Evolutionary conservation across 2,888 invertebrate genomes (phyloP), one percentile per base, ranked within the genome.

Genomic region (Nematopogon swammerdamellus): DNA sequence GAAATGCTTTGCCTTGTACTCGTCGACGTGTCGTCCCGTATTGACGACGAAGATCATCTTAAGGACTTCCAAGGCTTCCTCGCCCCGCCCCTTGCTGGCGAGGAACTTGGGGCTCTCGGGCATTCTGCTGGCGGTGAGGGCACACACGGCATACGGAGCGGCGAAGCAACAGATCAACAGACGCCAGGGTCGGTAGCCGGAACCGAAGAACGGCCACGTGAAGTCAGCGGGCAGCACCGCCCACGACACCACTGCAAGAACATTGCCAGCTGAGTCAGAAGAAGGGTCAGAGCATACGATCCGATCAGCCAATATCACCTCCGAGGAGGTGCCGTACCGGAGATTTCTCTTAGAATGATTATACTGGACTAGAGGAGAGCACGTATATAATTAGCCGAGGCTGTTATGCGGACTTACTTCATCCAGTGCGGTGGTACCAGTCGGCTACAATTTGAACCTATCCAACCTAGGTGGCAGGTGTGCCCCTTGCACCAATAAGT

Each of bases 131-230:
- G 82, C 62, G 42, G 80, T 70, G 1, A 81, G 19, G 1, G 82
- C 73, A 0, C 84, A 80, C 1, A 83, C 46, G 1, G 85, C 51
- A 50, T 82, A 80, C 1, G 87, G 80, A 1, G 84, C 30, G 1
- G 81, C 77, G 52, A 86, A 75, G 1, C 82, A 54, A 1, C 84
- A 67, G 2, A 91, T 66, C 47, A 90, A 83, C 18, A 91, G 57
- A 44, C 92, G 76, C 92, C 92, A 93, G 0, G 91, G 88, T 50
- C 84, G 80, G 57, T 85, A 85, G 1, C 66, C 64, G 88, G 60
- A 56, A 2, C 66, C 69, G 11, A 77, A 55, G 1, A 67, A 44
- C 18, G 19, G 19, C 2, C 53, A 44, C 1, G 63, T 55, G 46
- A 72, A 56, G n/a, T 60, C 48, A 4, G 69, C 42, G 0, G 87